Base-by-base conservation (phyloP, 2,797 vertebrate species). In the Tragopan temminckii region DNA sequence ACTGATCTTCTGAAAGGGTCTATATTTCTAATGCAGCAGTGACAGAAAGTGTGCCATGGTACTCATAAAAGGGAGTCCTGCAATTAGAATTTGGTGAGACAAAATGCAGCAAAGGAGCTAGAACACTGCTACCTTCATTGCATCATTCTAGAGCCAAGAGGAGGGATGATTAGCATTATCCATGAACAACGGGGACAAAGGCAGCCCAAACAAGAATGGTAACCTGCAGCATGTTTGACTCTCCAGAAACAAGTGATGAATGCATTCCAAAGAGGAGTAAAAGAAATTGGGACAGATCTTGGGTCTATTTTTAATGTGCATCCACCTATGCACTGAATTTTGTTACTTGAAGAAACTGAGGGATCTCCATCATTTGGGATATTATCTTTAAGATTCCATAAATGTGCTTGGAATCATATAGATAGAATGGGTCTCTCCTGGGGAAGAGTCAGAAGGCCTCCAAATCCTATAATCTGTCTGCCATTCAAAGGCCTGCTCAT, bases 291-390 rank as follows among this genome's bases (percentile, higher is more conserved):
- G 46, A 70, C 58, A 92, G 55, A 63, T 59, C 33, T 84, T 72
- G 75, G 50, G 46, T 17, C 50, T 84, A 66, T 79, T 89, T 85
- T 81, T 76, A 66, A 90, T 48, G 67, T 76, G 40, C 40, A 83
- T 43, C 80, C 70, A 84, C 74, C 36, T 89, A 46, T 0, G 0
- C 27, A 38, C 21, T 1, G 2, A 76, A 42, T 79, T 52, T 52
- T 21, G 33, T 88, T 89, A 92, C 72, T 62, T 84, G 42, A 52
- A 23, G 55, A 96, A 95, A 91, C 14, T 29, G 92, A 91, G 91
- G 43, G 68, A 72, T 71, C 38, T 66, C 63, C 36, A 20, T 74
- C 43, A 27, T 58, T 68, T 55, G 58, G 74, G 58, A 64, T 87
- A 66, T 89, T 75, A 68, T 78, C 87, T 53, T 75, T n/a, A 31